Base-by-base conservation (phyloP, 64 coral and sea anemone species). In the Stichodactyla helianthus region DNA sequence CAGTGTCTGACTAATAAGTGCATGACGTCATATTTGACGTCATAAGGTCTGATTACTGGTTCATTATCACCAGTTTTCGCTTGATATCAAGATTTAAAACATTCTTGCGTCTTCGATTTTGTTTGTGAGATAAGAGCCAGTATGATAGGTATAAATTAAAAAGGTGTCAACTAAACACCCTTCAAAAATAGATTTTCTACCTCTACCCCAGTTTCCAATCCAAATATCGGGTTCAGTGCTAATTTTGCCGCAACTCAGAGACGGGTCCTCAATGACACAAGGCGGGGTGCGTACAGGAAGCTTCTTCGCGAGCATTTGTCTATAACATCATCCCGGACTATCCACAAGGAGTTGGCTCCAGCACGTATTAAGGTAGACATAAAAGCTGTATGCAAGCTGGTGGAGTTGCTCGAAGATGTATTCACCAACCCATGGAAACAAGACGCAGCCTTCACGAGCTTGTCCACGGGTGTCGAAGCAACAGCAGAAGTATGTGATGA, bases 101-200 rank as follows among this genome's bases (percentile, higher is more conserved):
- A n/a, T n/a, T n/a, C n/a, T n/a, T n/a, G n/a, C n/a, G n/a, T n/a
- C n/a, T n/a, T n/a, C n/a, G n/a, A n/a, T n/a, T 79, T 87, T 87
- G 19, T 93, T 93, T 81, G 92, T 70, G 12, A 87, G 79, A 85
- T 86, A 93, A 53, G 82, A 93, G n/a, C n/a, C n/a, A n/a, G n/a
- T n/a, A n/a, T n/a, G n/a, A n/a, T n/a, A n/a, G n/a, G n/a, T n/a
- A n/a, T n/a, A n/a, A n/a, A n/a, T n/a, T n/a, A n/a, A n/a, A n/a
- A n/a, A n/a, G n/a, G n/a, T n/a, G n/a, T n/a, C n/a, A n/a, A n/a
- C n/a, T n/a, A n/a, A n/a, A n/a, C n/a, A 68, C 82, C 92, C 15
- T 87, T 86, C 83, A 93, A 86, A 50, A 89, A 87, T 23, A 93
- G 89, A 18, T 79, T n/a, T n/a, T n/a, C n/a, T n/a, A n/a, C n/a